These are phyloP conservation scores for Gallinago stenura DNA, from an alignment of 2,797 vertebrate genomes.

Conservation along the genomic window DNA sequence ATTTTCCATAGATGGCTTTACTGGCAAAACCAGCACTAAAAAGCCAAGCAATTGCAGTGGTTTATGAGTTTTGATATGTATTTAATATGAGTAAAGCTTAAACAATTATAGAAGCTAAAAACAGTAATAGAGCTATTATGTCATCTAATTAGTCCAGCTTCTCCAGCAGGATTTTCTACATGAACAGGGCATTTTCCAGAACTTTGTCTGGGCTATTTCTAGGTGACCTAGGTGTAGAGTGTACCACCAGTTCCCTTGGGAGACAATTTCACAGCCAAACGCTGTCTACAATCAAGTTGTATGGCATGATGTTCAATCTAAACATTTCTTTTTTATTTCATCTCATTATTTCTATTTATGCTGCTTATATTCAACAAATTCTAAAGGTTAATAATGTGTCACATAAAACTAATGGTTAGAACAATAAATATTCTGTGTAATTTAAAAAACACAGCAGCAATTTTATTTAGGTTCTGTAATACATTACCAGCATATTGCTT, in stretches of 20 bases:
- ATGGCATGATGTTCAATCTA: neutral
- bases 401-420: slow-evolving; percentile 31
- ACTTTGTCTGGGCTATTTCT: neutral
- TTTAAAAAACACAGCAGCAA: slow-evolving; percentile 13
- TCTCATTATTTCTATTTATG: neutral
- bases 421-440: slow-evolving; percentile 22
- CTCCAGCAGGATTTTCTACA: neutral
- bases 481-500: neutral
- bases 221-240: neutral
- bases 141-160: neutral
- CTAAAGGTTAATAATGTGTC: slow-evolving; percentile 35
- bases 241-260: neutral
- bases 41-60: neutral
- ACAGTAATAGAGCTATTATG: neutral
- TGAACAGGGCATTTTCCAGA: neutral
- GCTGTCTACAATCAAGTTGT: neutral
- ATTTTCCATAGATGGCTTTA: neutral
- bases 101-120: neutral
- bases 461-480: neutral
- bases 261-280: neutral
- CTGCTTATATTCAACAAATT: neutral
- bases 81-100: neutral
- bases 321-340: neutral
- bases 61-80: neutral
- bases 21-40: neutral